Percentiles rank a stretch among this genome's conserved stretches.
Conservation (phyloP, 35 echinoderm and acorn worm species). For the Heliocidaris tuberculata region DNA sequence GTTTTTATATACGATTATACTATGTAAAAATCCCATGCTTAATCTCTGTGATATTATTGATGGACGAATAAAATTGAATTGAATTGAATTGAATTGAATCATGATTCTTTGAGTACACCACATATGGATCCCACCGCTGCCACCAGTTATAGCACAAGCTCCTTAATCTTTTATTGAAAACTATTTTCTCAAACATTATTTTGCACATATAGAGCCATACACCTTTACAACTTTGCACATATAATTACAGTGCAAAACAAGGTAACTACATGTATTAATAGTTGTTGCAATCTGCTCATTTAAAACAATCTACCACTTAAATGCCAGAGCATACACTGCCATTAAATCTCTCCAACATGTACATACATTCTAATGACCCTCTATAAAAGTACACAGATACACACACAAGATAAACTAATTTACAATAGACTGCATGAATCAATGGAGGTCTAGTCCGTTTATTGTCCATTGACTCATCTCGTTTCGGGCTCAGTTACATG, state of each 20-base stretch:
- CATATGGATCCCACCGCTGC: not conserved
- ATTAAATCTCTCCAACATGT: not conserved
- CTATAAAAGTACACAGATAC: not conserved
- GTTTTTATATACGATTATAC: too few species aligned
- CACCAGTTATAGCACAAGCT: not conserved
- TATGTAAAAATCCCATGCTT: too few species aligned
- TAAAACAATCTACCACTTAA: too few species aligned
- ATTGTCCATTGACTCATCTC: not conserved
- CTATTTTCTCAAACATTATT: too few species aligned
- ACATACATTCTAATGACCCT: not conserved
- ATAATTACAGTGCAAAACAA: not conserved
- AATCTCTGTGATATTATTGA: too few species aligned
- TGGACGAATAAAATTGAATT: too few species aligned
- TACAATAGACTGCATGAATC: not conserved
- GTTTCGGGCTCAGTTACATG: not conserved
- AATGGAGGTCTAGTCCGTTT: not conserved
- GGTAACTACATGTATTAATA: not conserved
- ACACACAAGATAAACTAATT: constrained; percentile 16
- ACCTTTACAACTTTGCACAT: not conserved
- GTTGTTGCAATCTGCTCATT: not conserved
- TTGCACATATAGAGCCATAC: too few species aligned
- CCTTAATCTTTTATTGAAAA: too few species aligned
- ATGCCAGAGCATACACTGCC: not conserved
- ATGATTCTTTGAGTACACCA: too few species aligned
- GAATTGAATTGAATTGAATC: too few species aligned